Evolutionary conservation across 2,888 invertebrate species (phyloP).

Genomic region (Athalia cordata): DNA sequence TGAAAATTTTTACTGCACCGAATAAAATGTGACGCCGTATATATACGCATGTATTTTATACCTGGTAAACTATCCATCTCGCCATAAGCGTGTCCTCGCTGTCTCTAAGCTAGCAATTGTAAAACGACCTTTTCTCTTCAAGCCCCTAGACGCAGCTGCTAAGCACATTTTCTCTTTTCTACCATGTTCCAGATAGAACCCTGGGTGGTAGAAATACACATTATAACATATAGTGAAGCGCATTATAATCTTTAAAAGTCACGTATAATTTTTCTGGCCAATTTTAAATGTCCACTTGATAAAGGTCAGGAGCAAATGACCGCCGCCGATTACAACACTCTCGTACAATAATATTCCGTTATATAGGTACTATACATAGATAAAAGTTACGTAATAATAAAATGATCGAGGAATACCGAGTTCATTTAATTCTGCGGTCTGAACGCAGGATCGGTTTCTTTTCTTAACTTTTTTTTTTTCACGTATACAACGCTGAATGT

Average conservation of each 20-base stretch:
- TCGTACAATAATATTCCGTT: too few relatives aligned
- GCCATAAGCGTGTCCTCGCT: background rate
- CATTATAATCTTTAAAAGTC: background rate
- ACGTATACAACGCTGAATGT: background rate
- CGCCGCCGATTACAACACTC: conserved; percentile 6
- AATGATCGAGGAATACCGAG: background rate
- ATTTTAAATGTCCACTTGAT: background rate
- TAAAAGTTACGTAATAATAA: conserved; percentile 1
- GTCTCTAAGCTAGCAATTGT: conserved; percentile 26
- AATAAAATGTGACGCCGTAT: too few relatives aligned
- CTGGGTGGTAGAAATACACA: background rate
- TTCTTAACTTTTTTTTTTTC: background rate
- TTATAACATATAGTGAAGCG: background rate
- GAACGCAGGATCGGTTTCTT: background rate
- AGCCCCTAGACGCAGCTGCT: conserved; percentile 28
- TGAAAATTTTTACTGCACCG: too few relatives aligned
- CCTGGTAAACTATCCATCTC: conserved; percentile 24
- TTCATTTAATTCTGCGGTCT: background rate
- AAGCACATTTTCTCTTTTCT: conserved; percentile 30
- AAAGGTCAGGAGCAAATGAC: conserved; percentile 32
- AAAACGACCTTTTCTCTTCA: conserved; percentile 33
- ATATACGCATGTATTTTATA: conserved; percentile 22
- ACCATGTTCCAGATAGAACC: background rate
- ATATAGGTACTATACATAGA: background rate
- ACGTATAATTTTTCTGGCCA: background rate